Conservation (phyloP, 2,888 invertebrate species). For the Aphidius colemani region DNA sequence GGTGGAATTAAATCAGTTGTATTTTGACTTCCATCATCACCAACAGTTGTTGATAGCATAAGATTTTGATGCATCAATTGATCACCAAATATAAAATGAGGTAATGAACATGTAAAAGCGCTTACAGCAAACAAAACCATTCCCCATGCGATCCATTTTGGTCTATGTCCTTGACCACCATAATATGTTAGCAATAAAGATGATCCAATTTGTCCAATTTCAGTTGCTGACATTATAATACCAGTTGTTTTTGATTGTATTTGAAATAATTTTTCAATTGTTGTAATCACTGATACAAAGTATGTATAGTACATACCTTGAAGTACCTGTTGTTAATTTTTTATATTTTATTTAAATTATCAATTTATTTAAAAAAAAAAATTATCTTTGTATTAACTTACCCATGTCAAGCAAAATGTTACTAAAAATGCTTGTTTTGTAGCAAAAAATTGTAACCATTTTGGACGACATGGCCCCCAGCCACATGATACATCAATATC, state of each 20-base stretch:
- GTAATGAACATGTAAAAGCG: conserved; percentile 83
- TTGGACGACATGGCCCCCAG: conserved; percentile 77
- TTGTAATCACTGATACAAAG: conserved; percentile 91
- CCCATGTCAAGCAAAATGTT: conserved; percentile 86
- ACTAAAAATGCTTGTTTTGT: conserved; percentile 88
- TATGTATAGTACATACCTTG: conserved; percentile 92
- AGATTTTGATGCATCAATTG: conserved; percentile 68
- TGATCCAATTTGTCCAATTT: conserved; percentile 91
- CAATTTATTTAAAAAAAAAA: conserved; percentile 5
- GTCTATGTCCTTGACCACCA: conserved; percentile 89
- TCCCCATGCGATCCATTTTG: conserved; percentile 91
- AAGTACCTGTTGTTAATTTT: conserved; percentile 48
- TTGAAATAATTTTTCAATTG: conserved; percentile 89
- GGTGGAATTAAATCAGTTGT: conserved; percentile 44
- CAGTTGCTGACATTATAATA: conserved; percentile 86
- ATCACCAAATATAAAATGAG: conserved; percentile 84
- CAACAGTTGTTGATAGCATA: conserved; percentile 54
- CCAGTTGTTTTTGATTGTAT: conserved; percentile 91
- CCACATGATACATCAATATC: conserved; percentile 73
- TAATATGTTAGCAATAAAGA: conserved; percentile 86
- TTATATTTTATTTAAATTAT: not conserved
- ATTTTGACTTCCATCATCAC: conserved; percentile 44
- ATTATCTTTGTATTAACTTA: conserved; percentile 50
- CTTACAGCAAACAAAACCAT: conserved; percentile 88
- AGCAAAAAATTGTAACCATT: conserved; percentile 77